Evolutionary conservation across 2,113 vertebrate genomes (phyloP), one percentile per base, ranked within the genome.

Genomic region (Bagarius yarrelli): DNA sequence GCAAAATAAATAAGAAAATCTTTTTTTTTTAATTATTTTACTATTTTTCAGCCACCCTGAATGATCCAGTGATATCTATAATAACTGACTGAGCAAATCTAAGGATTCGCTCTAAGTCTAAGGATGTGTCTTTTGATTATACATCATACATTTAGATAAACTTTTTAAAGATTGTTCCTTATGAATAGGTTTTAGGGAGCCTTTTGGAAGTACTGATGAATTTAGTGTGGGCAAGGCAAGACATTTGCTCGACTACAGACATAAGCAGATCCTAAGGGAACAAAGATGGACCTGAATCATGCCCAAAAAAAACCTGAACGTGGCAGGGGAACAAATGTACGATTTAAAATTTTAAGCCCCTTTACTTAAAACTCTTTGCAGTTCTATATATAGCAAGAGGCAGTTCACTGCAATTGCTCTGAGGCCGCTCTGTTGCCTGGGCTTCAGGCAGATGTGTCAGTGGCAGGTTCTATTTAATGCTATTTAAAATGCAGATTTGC

Each of bases 301-400:
- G 34, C 78, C 85, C 80, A 27, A 75, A 79, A 82, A 82, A 82
- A 80, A 70, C 40, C n/a, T 9, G 66, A 60, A 87, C 74, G 59
- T 86, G 81, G 81, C 83, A 88, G 61, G 70, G 47, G 59, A 85
- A 85, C 83, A 85, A 82, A 80, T 71, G 71, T 63, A 61, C 25
- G 77, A 76, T 78, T 81, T 84, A 76, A 57, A 75, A 69, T 78
- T 80, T 86, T 87, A 89, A 90, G 87, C 76, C 86, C 85, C 85
- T 87, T 85, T 80, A 82, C 77, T 86, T 55, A 78, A 83, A 80
- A 75, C 72, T 83, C 79, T 82, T 30, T 56, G 55, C 81, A 63
- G 64, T 16, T 61, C 79, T 87, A 88, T 87, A 88, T 86, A 86
- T 86, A 89, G 86, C 69, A 63, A 55, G 36, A 72, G 53, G 74